Evolutionary conservation across 2,797 vertebrate genomes (phyloP).

Genomic region (Coregonus sp.): DNA sequence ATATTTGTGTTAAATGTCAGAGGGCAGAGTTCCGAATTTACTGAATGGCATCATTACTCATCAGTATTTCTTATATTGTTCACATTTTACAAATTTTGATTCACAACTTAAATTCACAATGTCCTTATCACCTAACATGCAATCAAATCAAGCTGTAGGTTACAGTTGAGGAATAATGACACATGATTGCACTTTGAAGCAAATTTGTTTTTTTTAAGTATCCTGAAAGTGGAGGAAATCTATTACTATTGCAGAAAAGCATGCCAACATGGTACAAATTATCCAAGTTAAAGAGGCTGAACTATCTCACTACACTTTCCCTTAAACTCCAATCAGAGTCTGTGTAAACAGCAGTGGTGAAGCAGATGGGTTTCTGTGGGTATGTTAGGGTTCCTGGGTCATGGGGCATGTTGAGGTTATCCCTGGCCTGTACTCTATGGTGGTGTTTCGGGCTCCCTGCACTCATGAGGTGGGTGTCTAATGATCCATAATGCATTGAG

Average conservation of each 20-base stretch:
- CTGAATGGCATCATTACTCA: neutral
- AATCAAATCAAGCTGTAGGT: neutral
- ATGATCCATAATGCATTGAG: neutral
- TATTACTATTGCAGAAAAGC: neutral
- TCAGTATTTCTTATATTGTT: neutral
- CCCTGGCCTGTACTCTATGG: too few species aligned
- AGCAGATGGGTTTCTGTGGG: neutral
- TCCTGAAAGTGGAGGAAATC: neutral
- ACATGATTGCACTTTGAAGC: neutral
- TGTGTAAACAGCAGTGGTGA: neutral
- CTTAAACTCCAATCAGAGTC: neutral
- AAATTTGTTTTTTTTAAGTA: neutral
- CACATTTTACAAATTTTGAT: neutral
- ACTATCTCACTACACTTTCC: too few species aligned
- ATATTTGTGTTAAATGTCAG: neutral
- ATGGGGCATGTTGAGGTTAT: neutral
- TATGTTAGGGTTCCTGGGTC: neutral
- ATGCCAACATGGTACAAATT: neutral
- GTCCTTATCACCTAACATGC: neutral
- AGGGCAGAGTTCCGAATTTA: neutral
- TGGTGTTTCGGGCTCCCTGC: too few species aligned
- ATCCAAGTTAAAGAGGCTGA: neutral
- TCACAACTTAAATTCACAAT: neutral
- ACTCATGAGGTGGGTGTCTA: neutral
- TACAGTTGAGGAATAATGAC: neutral